Base-by-base conservation (phyloP, 2,888 invertebrate species). In the Rhingia campestris region DNA sequence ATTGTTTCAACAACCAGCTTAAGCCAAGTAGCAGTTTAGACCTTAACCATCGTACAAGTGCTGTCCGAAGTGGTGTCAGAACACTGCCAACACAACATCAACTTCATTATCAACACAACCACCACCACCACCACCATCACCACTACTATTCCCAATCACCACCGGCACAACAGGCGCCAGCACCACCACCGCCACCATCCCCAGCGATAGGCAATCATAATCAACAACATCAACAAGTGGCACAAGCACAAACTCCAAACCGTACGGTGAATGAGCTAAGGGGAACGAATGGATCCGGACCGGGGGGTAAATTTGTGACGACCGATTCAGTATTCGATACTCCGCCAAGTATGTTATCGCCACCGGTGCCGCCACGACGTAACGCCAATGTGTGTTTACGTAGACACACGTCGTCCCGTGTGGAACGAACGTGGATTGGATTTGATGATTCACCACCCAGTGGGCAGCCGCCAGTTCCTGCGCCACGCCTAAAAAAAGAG, bases 321-420 rank as follows among this genome's bases (percentile, higher is more conserved):
- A 88, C 89, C n/a, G 88, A 90, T 73, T 90, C 89, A 7, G 87
- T 87, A 49, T 91, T 90, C 86, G 91, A 91, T 85, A 88, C 86
- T 76, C 91, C 91, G 33, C 91, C 91, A 41, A 90, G 91, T 81
- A 88, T 91, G 87, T 89, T 89, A 56, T 90, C 91, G 53, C 91
- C 91, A 12, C 91, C 91, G 4, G 89, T 91, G 61, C 91, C 91
- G 12, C 90, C 90, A 35, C 87, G 90, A 30, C 88, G 87, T 9
- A 86, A 87, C 47, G 69, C 70, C 87, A 82, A 87, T 49, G 81
- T 77, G 12, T 80, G 35, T 43, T 73, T 88, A 87, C 49, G 90
- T 88, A 22, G 90, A 89, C 76, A 89, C 88, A 49, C 88, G 87
- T 86, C 88, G 88, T 35, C 87, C 88, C 73, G 89, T 89, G 61